Conservation (phyloP, 2,113 vertebrate genomes). For the Cinclus mexicanus region DNA sequence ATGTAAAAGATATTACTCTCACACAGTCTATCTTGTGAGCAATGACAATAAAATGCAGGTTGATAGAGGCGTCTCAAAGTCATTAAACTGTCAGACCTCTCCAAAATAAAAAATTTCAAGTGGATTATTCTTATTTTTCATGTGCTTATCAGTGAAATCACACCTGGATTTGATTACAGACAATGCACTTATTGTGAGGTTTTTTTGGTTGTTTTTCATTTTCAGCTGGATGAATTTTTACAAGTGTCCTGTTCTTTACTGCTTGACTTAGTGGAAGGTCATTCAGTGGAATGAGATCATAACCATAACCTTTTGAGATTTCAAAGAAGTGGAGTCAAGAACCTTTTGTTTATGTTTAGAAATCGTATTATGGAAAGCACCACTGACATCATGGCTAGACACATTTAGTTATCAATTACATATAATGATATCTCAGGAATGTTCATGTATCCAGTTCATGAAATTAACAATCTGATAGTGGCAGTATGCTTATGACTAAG, state of each 20-base stretch:
- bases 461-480: neutral
- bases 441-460: neutral
- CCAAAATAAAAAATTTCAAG: neutral
- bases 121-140: neutral
- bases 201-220: neutral
- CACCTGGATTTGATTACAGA: neutral
- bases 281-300: neutral
- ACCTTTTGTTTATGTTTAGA: neutral
- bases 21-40: neutral
- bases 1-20: neutral
- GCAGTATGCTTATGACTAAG: neutral
- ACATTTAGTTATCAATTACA: neutral
- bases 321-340: neutral
- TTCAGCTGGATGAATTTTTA: neutral
- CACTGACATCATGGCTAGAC: neutral
- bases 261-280: neutral
- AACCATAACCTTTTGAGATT: neutral
- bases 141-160: neutral
- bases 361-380: neutral
- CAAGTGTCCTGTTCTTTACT: neutral
- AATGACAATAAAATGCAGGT: neutral
- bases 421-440: neutral
- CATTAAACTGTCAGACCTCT: neutral
- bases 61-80: neutral
- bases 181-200: accelerated